Evolutionary conservation across 2,113 vertebrate genomes (phyloP).

Genomic region (Trichechus manatus): DNA sequence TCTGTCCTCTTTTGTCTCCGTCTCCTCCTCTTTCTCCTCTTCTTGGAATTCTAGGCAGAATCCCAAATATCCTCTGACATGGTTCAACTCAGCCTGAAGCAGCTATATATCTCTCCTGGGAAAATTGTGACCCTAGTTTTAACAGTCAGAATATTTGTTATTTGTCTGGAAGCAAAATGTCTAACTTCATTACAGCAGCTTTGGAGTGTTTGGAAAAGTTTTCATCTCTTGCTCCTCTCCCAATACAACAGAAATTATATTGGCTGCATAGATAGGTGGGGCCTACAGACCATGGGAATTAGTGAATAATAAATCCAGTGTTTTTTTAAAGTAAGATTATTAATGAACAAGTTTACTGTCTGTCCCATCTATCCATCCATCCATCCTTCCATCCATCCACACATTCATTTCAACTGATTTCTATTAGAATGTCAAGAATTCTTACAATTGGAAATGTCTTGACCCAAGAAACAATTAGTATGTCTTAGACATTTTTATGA

Average conservation of each 20-base stretch:
- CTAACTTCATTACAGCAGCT: neutral
- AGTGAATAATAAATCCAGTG: neutral
- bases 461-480: neutral
- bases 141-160: neutral
- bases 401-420: neutral
- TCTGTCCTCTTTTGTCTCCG: neutral
- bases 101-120: neutral
- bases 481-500: neutral
- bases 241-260: neutral
- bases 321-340: conserved; percentile 36
- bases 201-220: neutral
- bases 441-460: neutral
- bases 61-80: neutral
- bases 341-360: neutral
- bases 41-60: neutral
- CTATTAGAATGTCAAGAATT: neutral
- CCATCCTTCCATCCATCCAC: too few relatives aligned
- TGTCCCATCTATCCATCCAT: neutral
- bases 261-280: neutral
- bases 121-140: neutral
- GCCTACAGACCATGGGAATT: neutral
- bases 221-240: neutral
- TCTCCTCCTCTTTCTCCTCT: neutral
- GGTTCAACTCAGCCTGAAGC: neutral
- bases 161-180: neutral